Evolutionary conservation across 2,113 vertebrate species (phyloP).

Genomic region (Prionailurus bengalensis): DNA sequence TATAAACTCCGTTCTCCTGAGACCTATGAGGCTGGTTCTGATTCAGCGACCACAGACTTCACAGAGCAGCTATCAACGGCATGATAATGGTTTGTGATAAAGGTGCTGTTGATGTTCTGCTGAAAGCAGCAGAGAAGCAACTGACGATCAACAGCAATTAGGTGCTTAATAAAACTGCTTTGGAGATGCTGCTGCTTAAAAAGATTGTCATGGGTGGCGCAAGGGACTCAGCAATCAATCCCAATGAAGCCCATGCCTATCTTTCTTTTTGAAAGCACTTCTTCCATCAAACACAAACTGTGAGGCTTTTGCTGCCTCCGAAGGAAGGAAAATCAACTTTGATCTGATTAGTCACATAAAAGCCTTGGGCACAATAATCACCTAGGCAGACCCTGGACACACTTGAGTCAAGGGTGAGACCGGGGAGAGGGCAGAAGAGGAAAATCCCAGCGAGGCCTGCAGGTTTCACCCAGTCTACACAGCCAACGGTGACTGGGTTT

Average conservation of each 20-base stretch:
- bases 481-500: background rate
- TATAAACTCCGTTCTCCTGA: background rate
- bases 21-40: background rate
- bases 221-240: background rate
- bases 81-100: background rate
- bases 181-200: background rate
- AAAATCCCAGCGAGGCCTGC: background rate
- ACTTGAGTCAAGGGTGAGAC: background rate
- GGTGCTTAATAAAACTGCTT: background rate
- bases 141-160: background rate
- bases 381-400: background rate
- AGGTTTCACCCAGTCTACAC: background rate
- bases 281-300: background rate
- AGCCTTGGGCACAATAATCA: background rate
- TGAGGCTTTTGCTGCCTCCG: background rate
- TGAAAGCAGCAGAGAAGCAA: slow-evolving; percentile 20
- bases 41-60: background rate
- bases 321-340: background rate
- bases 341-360: background rate
- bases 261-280: background rate
- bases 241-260: background rate
- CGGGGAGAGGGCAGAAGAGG: no score
- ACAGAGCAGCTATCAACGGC: background rate
- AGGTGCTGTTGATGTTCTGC: background rate
- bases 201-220: background rate